Evolutionary conservation across 2,888 invertebrate genomes (phyloP).

Genomic region (Calameuta filiformis): DNA sequence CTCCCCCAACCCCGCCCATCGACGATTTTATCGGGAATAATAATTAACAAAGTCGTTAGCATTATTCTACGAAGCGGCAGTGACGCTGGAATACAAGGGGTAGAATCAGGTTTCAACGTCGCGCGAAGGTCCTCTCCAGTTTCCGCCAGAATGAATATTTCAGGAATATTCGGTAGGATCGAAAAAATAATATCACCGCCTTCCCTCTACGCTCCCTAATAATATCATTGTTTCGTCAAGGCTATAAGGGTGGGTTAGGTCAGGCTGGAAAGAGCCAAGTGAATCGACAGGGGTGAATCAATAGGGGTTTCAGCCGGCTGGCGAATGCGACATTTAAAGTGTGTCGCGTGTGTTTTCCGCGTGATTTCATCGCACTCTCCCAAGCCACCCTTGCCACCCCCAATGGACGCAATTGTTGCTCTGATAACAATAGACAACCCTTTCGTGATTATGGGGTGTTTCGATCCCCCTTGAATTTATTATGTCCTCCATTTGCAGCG

Average conservation of each 20-base stretch:
- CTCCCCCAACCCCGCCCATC: not conserved
- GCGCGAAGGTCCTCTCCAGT: conserved; percentile 14
- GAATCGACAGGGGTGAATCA: not conserved
- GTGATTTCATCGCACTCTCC: not conserved
- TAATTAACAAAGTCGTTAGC: conserved; percentile 32
- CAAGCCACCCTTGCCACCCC: not conserved
- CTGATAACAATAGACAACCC: not conserved
- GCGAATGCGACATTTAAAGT: not conserved
- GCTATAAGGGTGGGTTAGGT: not conserved
- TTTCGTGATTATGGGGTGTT: conserved; percentile 3
- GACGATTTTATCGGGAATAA: conserved; percentile 15
- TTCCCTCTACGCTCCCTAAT: not conserved
- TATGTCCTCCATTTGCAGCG: not conserved
- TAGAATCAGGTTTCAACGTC: not conserved
- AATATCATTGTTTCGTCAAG: not conserved
- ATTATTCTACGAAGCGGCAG: conserved; percentile 5
- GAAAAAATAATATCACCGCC: not conserved
- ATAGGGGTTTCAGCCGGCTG: not conserved
- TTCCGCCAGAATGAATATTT: not conserved
- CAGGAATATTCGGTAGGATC: not conserved
- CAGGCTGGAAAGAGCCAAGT: not conserved
- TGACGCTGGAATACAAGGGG: not conserved
- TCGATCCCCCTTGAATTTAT: not conserved
- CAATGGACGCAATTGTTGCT: not conserved
- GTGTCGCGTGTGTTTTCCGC: conserved; percentile 1